Evolutionary conservation across 1,140 invertebrate genomes (phyloP).

Genomic region (Nasonia vitripennis): DNA sequence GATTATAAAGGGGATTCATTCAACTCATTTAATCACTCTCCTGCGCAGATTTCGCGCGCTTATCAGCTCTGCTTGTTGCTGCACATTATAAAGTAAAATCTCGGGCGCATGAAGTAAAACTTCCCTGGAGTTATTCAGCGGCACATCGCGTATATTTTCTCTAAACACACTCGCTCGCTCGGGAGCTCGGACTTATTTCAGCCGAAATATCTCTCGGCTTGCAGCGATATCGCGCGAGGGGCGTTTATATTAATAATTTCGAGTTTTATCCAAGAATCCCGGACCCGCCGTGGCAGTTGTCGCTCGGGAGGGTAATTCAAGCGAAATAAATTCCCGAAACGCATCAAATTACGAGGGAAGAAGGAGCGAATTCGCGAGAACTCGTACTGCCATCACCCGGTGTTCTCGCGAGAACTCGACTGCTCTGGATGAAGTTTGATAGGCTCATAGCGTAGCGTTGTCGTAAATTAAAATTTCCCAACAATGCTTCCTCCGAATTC

Average conservation of each 20-base stretch:
- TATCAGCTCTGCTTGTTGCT: conserved; percentile 34
- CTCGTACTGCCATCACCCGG: too few relatives aligned
- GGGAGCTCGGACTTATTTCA: background rate
- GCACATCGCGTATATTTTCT: conserved; percentile 8
- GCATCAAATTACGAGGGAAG: background rate
- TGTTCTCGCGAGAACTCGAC: too few relatives aligned
- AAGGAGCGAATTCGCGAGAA: conserved; percentile 4
- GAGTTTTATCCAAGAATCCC: conserved; percentile 65
- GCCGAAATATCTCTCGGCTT: background rate
- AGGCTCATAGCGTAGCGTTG: too few relatives aligned
- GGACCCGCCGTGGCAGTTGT: too few relatives aligned
- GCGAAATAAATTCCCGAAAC: conserved; percentile 20
- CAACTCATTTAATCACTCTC: conserved; percentile 3
- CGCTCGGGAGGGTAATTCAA: conserved; percentile 65
- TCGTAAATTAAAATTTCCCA: too few relatives aligned
- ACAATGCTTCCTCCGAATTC: too few relatives aligned
- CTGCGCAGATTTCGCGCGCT: conserved; percentile 2
- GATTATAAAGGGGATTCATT: conserved; percentile 22
- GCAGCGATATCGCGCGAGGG: background rate
- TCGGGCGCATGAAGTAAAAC: conserved; percentile 35
- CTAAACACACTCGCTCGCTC: background rate
- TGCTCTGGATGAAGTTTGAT: background rate
- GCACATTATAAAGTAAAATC: conserved; percentile 49
- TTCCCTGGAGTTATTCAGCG: conserved; percentile 1
- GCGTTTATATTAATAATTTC: conserved; percentile 67